Evolutionary conservation across 2,797 vertebrate species (phyloP).

Genomic region (Neopelma chrysocephalum): DNA sequence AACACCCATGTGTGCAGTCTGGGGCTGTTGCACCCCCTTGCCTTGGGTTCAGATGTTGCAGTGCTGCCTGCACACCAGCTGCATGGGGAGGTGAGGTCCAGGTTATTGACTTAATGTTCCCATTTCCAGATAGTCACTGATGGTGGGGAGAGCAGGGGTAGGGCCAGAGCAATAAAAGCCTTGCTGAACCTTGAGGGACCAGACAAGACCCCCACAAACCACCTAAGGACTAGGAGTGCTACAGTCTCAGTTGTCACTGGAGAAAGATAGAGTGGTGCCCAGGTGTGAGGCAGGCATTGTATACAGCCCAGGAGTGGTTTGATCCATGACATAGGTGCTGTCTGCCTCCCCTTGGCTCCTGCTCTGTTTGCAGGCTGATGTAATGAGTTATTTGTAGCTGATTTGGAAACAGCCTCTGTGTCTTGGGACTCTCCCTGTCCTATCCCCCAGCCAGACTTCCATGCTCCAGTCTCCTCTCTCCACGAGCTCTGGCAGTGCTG

Average conservation of each 20-base stretch:
- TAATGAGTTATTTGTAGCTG: not conserved
- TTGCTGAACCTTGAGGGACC: not conserved
- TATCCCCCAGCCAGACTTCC: not conserved
- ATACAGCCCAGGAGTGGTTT: not conserved
- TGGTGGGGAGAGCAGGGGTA: not conserved
- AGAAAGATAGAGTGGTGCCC: not conserved
- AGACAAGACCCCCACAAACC: not conserved
- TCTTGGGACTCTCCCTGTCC: not conserved
- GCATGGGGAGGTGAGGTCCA: not conserved
- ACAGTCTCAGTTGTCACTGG: not conserved
- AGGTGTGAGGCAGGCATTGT: not conserved
- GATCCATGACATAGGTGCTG: not conserved
- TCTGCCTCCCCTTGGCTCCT: not conserved
- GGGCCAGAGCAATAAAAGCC: not conserved
- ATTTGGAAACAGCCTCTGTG: not conserved
- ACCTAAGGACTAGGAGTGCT: not conserved
- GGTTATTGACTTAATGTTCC: not conserved
- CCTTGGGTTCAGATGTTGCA: not conserved
- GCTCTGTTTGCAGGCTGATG: not conserved
- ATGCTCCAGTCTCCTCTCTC: not conserved
- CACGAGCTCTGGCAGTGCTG: not conserved
- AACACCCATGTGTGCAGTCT: rapidly evolving
- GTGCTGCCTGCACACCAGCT: not conserved
- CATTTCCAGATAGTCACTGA: not conserved
- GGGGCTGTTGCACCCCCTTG: not conserved